Conservation (phyloP, 2,797 vertebrate genomes). For the Propithecus deckenii region DNA sequence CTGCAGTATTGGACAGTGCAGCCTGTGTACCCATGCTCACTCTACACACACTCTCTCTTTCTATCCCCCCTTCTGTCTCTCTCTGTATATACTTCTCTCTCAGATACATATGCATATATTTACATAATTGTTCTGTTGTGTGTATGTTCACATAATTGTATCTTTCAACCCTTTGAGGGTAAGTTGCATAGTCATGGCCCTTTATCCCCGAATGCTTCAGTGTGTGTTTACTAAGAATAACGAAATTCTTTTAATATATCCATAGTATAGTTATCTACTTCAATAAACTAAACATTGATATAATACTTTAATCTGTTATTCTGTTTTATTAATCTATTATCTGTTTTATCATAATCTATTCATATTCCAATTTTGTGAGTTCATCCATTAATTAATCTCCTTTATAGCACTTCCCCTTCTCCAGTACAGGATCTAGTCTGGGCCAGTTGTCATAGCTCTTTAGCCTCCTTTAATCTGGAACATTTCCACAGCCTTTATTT, state of each 20-base stretch:
- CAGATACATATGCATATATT: neutral
- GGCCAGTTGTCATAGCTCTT: neutral
- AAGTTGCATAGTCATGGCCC: neutral
- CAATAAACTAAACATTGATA: neutral
- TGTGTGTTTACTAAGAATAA: neutral
- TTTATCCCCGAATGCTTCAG: neutral
- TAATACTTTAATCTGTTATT: neutral
- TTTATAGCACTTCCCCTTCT: neutral
- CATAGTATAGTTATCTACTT: neutral
- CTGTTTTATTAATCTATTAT: neutral
- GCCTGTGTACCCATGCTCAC: too few relatives aligned
- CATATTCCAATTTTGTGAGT: constrained; percentile 9
- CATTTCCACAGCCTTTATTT: constrained; percentile 6
- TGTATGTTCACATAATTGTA: neutral
- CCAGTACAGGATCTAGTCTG: neutral
- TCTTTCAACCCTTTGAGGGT: neutral
- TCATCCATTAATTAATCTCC: neutral
- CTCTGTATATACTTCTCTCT: neutral
- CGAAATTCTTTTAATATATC: neutral
- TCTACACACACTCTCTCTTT: neutral
- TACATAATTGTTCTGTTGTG: neutral
- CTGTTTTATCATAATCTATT: constrained; percentile 6
- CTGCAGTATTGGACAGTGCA: neutral
- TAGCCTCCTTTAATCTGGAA: neutral
- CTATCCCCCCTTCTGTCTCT: too few relatives aligned